These are phyloP conservation scores for Amphiura filiformis DNA, from an alignment of 35 echinoderm and acorn worm species.

Conservation along the genomic window DNA sequence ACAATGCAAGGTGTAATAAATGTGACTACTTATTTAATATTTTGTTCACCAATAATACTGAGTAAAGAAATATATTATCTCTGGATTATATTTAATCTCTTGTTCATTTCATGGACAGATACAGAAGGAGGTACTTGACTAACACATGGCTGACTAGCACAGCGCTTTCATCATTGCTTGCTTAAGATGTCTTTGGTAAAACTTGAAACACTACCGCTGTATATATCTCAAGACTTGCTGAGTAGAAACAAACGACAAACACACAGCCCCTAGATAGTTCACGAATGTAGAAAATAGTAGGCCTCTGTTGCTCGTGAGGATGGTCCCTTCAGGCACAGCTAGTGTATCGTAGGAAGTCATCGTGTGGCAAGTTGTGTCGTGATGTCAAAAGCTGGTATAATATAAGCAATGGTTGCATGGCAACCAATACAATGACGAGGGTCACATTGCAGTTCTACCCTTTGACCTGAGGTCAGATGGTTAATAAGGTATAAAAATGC, in stretches of 20 bases:
- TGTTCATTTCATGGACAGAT: neutral
- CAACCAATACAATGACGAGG: neutral
- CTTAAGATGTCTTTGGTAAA: neutral
- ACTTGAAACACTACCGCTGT: neutral
- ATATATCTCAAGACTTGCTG: neutral
- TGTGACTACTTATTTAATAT: neutral
- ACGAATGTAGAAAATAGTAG: neutral
- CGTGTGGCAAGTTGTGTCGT: conserved; percentile 6
- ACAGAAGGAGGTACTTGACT: neutral
- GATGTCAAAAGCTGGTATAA: conserved; percentile 7
- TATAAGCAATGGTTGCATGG: neutral
- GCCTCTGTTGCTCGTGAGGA: neutral
- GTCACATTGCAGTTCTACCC: neutral
- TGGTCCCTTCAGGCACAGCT: neutral
- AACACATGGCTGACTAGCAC: neutral
- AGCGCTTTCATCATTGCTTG: neutral
- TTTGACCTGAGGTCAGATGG: conserved; percentile 10
- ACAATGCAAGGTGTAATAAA: neutral
- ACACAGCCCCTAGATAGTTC: neutral
- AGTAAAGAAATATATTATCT: neutral
- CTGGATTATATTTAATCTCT: neutral
- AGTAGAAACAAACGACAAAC: neutral
- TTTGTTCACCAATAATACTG: neutral
- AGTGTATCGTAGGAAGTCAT: neutral
- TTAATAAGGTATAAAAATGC: neutral